phyloP scores from a whole-genome alignment of 2,888 invertebrate species.

The Saturnia japonica region DNA sequence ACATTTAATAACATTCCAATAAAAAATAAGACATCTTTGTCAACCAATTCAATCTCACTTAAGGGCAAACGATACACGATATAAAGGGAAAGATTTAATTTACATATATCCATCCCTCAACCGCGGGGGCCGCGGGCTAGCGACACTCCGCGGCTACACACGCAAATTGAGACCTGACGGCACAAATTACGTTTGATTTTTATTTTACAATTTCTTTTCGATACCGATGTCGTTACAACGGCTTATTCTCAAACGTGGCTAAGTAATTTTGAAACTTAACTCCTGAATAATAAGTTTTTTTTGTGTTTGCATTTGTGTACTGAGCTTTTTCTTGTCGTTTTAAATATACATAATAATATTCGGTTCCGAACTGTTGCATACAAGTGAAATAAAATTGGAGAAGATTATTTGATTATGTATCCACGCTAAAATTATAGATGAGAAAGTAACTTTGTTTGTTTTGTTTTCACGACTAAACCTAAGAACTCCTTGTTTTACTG shows the following conservation, averaged over 20 bases:
- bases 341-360: constrained; percentile 41
- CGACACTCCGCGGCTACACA: constrained; percentile 31
- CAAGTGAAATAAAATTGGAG: background rate
- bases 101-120: constrained; percentile 35
- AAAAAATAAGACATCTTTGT: constrained; percentile 35
- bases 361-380: background rate
- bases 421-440: too few species aligned
- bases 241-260: constrained; percentile 23
- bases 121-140: constrained; percentile 28
- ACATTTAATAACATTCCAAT: constrained; percentile 18
- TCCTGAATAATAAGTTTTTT: constrained; percentile 22
- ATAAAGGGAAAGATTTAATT: constrained; percentile 47
- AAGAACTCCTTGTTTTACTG: too few species aligned
- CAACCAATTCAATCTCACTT: constrained; percentile 62
- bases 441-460: too few species aligned
- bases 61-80: constrained; percentile 40
- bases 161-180: constrained; percentile 67
- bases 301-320: constrained; percentile 10
- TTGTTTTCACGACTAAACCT: too few species aligned
- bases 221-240: constrained; percentile 42
- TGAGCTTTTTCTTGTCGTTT: constrained; percentile 33
- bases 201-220: constrained; percentile 76
- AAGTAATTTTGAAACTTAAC: constrained; percentile 18
- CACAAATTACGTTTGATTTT: constrained; percentile 75
- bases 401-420: background rate